These are phyloP conservation scores for Coracias cyanogaster DNA, from an alignment of 2,797 vertebrate genomes.

Conservation along the genomic window DNA sequence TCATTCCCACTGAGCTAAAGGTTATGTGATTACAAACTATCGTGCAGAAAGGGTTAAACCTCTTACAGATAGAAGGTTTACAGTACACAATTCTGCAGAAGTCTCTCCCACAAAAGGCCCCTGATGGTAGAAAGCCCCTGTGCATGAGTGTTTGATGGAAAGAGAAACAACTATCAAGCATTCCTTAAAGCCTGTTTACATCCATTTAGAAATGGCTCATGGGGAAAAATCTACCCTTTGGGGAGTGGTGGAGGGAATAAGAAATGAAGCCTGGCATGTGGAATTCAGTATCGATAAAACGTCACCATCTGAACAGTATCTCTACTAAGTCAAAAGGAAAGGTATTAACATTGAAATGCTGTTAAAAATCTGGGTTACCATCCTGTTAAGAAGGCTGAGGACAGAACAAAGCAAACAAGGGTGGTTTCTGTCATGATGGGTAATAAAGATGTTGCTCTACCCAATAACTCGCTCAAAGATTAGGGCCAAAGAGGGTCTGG, in stretches of 20 bases:
- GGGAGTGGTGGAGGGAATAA: background rate
- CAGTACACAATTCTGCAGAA: background rate
- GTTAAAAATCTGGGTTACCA: background rate
- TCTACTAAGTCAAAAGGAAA: background rate
- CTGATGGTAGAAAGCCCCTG: background rate
- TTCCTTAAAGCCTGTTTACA: background rate
- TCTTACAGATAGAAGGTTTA: background rate
- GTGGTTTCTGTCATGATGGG: background rate
- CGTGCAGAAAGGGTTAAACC: conserved; percentile 56
- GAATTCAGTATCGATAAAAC: background rate
- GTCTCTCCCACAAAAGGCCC: background rate
- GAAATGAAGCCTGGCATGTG: accelerated
- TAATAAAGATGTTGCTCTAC: background rate
- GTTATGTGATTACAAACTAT: conserved; percentile 46
- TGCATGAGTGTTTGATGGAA: background rate
- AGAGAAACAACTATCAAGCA: background rate
- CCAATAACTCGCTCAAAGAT: background rate
- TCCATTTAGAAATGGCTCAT: background rate
- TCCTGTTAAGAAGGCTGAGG: background rate
- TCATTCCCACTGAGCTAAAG: conserved; percentile 59
- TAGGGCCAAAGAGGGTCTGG: background rate
- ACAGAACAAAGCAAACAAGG: background rate
- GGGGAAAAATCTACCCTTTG: background rate
- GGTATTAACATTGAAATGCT: background rate
- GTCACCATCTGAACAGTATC: background rate